Conservation (phyloP, 2,797 vertebrate species). For the Kryptopterus vitreolus region DNA sequence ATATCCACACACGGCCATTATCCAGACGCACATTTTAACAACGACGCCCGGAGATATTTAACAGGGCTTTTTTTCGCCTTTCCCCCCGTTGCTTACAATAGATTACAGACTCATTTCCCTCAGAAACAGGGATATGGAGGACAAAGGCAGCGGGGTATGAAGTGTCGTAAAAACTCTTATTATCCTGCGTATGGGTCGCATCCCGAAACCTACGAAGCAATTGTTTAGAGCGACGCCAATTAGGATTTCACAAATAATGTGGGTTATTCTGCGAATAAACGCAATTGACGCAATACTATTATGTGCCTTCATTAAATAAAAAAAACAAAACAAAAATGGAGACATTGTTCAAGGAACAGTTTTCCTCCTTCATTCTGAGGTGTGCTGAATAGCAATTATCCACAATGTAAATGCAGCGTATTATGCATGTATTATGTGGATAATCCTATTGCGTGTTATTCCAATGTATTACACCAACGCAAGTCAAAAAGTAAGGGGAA, state of each 20-base stretch:
- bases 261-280: not conserved
- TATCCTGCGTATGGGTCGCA: not conserved
- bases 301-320: not conserved
- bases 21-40: not conserved
- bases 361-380: too few relatives aligned
- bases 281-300: not conserved
- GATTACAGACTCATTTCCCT: not conserved
- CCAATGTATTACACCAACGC: too few relatives aligned
- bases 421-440: too few relatives aligned
- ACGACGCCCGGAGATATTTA: not conserved
- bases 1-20: not conserved
- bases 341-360: too few relatives aligned
- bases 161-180: not conserved
- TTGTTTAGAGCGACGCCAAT: not conserved
- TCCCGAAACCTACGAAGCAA: not conserved
- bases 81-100: not conserved
- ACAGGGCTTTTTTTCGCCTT: not conserved
- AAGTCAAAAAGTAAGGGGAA: too few relatives aligned
- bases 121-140: not conserved
- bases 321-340: too few relatives aligned
- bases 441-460: too few relatives aligned
- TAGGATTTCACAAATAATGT: not conserved
- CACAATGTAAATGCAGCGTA: too few relatives aligned
- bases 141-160: not conserved
- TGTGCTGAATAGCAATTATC: too few relatives aligned